Evolutionary conservation across 2,797 vertebrate species (phyloP).

Genomic region (Enteromius thamalakanensis): DNA sequence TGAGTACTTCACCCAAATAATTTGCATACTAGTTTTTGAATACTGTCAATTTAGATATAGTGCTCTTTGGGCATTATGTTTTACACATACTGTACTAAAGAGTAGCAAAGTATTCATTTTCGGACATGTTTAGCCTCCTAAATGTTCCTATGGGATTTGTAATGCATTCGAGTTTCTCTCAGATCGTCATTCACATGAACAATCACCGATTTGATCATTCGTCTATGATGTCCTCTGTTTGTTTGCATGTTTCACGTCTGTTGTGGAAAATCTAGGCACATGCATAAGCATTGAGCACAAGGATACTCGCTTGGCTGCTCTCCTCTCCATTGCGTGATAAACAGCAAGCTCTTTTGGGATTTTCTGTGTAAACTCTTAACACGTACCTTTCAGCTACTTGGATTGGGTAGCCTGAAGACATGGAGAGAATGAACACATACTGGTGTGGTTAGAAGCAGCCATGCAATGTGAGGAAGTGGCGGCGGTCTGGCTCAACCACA

Average conservation of each 20-base stretch:
- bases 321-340: slow-evolving; percentile 33
- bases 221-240: neutral
- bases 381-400: slow-evolving; percentile 26
- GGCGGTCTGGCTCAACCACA: slow-evolving; percentile 81
- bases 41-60: neutral
- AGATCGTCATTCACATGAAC: neutral
- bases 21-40: neutral
- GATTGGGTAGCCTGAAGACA: slow-evolving; percentile 55
- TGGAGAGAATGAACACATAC: slow-evolving; percentile 68
- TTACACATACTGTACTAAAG: neutral
- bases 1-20: neutral
- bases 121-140: neutral
- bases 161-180: neutral
- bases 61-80: neutral
- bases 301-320: slow-evolving; percentile 12
- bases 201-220: neutral
- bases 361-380: slow-evolving; percentile 49
- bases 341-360: slow-evolving; percentile 37
- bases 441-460: slow-evolving; percentile 75
- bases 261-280: slow-evolving; percentile 29
- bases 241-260: slow-evolving; percentile 40
- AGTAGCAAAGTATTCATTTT: neutral
- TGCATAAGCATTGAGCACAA: slow-evolving; percentile 1
- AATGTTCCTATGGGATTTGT: neutral
- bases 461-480: slow-evolving; percentile 81